Percentiles rank a stretch among this genome's conserved stretches.
These are phyloP conservation scores for Polyploca ridens DNA, from an alignment of 2,888 invertebrate genomes.

Conservation along the genomic window DNA sequence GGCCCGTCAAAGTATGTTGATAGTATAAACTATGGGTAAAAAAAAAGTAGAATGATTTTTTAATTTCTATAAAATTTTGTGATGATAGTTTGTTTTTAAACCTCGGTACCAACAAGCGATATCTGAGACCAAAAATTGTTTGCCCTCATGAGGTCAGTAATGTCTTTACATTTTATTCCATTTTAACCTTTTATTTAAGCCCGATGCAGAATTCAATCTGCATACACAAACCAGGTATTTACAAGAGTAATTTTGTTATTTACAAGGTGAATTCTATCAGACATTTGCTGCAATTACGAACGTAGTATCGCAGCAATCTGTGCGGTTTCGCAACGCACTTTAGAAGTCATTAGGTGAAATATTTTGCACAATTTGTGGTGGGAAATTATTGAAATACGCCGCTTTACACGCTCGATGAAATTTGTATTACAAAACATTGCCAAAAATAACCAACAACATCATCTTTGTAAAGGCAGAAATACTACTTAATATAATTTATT, in stretches of 20 bases:
- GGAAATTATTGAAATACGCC: conserved; percentile 9
- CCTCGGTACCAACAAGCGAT: no score
- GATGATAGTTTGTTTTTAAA: no score
- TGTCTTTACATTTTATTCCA: background rate
- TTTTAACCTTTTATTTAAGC: background rate
- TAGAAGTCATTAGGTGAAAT: conserved; percentile 27
- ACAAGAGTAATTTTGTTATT: conserved; percentile 22
- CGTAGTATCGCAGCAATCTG: conserved; percentile 20
- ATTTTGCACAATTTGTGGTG: conserved; percentile 8
- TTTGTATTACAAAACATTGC: conserved; percentile 1
- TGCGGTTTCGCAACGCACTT: conserved; percentile 28
- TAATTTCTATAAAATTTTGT: no score
- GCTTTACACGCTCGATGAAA: background rate
- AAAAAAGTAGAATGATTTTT: no score
- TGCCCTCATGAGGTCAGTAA: background rate
- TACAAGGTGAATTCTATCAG: conserved; percentile 20
- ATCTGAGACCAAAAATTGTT: no score
- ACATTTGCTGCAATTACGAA: conserved; percentile 19
- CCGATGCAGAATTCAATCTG: background rate
- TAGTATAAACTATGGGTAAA: no score
- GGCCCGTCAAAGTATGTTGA: no score
- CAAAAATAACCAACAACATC: background rate
- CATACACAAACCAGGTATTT: conserved; percentile 15
- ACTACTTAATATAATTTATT: no score
- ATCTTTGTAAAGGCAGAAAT: background rate